Conservation (phyloP, 2,888 invertebrate genomes). For the Agonopterix arenella region DNA sequence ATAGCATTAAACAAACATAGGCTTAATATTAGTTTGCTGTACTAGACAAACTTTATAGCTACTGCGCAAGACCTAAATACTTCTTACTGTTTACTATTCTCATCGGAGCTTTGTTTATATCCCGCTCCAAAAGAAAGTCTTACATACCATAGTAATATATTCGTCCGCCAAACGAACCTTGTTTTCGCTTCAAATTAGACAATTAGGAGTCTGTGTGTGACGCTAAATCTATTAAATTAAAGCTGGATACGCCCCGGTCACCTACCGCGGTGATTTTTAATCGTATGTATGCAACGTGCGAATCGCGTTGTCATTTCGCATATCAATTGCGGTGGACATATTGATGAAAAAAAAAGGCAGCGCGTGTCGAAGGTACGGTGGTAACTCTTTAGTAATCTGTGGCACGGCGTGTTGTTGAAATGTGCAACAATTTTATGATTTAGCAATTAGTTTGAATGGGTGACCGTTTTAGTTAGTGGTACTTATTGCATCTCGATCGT, state of each 20-base stretch:
- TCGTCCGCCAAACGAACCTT: slow-evolving; percentile 54
- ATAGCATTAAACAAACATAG: no score
- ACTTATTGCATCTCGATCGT: no score
- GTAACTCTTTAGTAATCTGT: no score
- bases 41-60: no score
- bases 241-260: slow-evolving; percentile 62
- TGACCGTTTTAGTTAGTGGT: no score
- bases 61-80: slow-evolving; percentile 30
- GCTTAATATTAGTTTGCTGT: no score
- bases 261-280: slow-evolving; percentile 74
- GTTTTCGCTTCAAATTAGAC: slow-evolving; percentile 75
- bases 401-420: no score
- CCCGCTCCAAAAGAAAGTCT: slow-evolving; percentile 72
- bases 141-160: slow-evolving; percentile 66
- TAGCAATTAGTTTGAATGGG: no score
- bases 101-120: slow-evolving; percentile 44
- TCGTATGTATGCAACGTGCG: slow-evolving; percentile 73
- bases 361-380: slow-evolving; percentile 34
- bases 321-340: slow-evolving; percentile 65
- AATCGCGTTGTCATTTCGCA: slow-evolving; percentile 63
- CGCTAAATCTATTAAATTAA: slow-evolving; percentile 72
- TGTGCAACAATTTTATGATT: no score
- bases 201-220: slow-evolving; percentile 66
- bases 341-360: slow-evolving; percentile 58
- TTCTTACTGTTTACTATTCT: slow-evolving; percentile 56